Conservation (phyloP, 35 echinoderm and acorn worm species). For the Lytechinus variegatus region DNA sequence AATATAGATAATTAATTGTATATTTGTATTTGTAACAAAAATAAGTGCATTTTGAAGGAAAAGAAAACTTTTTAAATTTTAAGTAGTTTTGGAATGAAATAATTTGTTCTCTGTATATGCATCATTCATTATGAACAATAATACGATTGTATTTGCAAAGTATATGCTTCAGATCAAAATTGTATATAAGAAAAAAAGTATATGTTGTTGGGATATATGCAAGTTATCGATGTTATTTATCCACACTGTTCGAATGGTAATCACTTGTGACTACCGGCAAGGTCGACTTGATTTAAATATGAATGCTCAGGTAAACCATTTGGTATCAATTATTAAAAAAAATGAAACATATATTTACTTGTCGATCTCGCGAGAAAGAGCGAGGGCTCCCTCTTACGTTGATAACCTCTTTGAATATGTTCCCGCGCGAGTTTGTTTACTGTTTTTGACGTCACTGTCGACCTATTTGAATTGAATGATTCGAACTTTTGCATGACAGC, state of each 20-base stretch:
- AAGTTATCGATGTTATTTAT: slow-evolving; percentile 7
- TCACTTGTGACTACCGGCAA: not conserved
- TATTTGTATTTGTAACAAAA: slow-evolving; percentile 6
- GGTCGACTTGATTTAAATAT: not conserved
- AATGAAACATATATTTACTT: not conserved
- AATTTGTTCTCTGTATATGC: not conserved
- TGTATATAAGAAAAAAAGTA: not conserved
- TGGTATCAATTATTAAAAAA: not conserved
- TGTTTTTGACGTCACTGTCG: not conserved
- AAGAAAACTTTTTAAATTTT: not conserved
- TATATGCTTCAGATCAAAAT: slow-evolving; percentile 4
- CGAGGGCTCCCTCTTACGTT: not conserved
- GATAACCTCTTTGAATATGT: not conserved
- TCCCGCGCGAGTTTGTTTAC: not conserved
- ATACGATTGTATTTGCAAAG: not conserved
- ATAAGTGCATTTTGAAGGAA: slow-evolving; percentile 13
- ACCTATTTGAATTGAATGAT: not conserved
- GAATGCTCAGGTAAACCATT: slow-evolving; percentile 1
- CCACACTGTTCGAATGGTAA: not conserved
- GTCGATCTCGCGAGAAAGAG: not conserved
- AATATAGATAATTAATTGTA: slow-evolving; percentile 21
- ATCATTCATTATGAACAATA: slow-evolving; percentile 15
- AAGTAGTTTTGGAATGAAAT: not conserved
- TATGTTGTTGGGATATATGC: not conserved
- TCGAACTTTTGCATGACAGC: not conserved